Evolutionary conservation across 2,113 vertebrate species (phyloP), one percentile per base, ranked within the genome.

Genomic region (Epinephelus fuscoguttatus): DNA sequence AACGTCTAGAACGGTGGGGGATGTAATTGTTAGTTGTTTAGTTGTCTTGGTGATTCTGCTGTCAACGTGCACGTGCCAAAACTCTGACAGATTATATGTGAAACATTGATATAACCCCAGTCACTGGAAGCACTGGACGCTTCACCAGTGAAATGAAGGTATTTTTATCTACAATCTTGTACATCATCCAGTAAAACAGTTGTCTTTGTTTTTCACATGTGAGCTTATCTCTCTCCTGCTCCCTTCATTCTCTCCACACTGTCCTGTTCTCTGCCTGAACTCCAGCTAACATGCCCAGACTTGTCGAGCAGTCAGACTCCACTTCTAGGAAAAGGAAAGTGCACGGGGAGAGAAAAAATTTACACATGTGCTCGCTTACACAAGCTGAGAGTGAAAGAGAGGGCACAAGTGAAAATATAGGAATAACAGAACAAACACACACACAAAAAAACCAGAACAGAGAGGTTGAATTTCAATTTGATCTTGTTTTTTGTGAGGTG

Each of bases 231-330:
- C 40, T 45, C 8, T 60, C 23, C 33, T 66, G 49, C 53, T 84
- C 12, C 67, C 62, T 37, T 67, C 23, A 50, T 70, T 81, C 49
- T 66, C 71, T 81, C 47, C 79, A 70, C 72, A 13, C 40, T 74
- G 40, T 69, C 62, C 49, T 75, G 78, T 80, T 67, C 63, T 81
- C 30, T 78, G 56, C 75, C 74, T 81, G 70, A 88, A 57, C 75
- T 83, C 27, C 37, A 40, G 40, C 72, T 68, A 62, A 89, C 93
- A 90, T 87, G 93, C 73, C 88, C 74, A 74, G 89, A 92, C 93
- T 85, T 90, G 90, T 87, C 0, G 1, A 56, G 79, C 66, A 77
- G 74, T 84, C 63, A 60, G 50, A 83, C 74, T 86, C 10, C 73
- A 57, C 50, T 71, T 52, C 79, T 78, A 5, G 42, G 73, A 70